Evolutionary conservation across 2,888 invertebrate species (phyloP).

Genomic region (Drosophila subsilvestris): DNA sequence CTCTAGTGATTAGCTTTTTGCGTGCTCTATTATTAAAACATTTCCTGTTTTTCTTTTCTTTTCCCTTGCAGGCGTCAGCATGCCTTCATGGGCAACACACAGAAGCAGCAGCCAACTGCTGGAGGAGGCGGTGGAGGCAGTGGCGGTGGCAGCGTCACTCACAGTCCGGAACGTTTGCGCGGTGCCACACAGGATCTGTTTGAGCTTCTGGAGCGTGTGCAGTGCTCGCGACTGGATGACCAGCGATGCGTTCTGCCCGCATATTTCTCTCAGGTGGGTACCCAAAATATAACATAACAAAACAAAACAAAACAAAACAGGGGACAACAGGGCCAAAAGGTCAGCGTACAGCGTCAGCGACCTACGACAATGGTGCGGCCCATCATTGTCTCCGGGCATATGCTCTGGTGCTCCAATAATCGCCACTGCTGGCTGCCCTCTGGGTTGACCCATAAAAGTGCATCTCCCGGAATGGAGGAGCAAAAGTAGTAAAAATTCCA

Average conservation of each 20-base stretch:
- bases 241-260: constrained; percentile 98
- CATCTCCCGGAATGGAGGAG: constrained; percentile 24
- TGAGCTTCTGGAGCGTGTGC: constrained; percentile 96
- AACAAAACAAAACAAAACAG: no score
- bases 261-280: constrained; percentile 93
- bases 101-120: constrained; percentile 69
- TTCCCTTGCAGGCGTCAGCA: constrained; percentile 87
- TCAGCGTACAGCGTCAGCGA: constrained; percentile 27
- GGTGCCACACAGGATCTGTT: constrained; percentile 91
- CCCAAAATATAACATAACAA: not conserved
- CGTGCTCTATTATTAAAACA: constrained; percentile 65
- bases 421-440: constrained; percentile 28
- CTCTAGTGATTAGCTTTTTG: constrained; percentile 62
- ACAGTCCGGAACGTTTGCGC: constrained; percentile 85
- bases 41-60: constrained; percentile 44
- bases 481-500: constrained; percentile 55
- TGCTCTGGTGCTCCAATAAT: constrained; percentile 57
- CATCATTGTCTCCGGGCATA: constrained; percentile 49
- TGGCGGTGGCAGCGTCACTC: constrained; percentile 74
- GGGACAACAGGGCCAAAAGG: not conserved
- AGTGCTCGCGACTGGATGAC: constrained; percentile 97
- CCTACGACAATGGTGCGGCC: constrained; percentile 49
- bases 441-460: constrained; percentile 61
- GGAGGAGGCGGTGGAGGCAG: constrained; percentile 59
- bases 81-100: constrained; percentile 83